Base-by-base conservation (phyloP, 2,113 vertebrate genomes). In the Pantherophis guttatus region DNA sequence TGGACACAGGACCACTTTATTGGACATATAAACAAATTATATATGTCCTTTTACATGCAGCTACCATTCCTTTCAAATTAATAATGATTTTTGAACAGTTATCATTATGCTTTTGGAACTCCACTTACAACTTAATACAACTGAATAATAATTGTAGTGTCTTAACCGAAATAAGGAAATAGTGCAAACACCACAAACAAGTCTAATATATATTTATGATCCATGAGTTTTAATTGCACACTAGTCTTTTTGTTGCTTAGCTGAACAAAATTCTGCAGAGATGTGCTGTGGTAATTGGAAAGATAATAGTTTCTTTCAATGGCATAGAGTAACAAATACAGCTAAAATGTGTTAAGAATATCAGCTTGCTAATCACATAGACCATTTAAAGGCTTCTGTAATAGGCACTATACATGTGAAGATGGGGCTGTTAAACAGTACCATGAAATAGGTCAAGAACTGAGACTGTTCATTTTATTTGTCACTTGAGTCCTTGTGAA, bases 181-280 rank as follows among this genome's bases (percentile, higher is more conserved):
- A 70, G 19, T 81, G 33, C 75, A 81, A 44, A 44, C 75, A 81
- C 17, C 33, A 81, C 19, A 21, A 9, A 21, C 17, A 44, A 13
- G 94, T 50, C 92, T 1, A 26, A 65, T 88, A 88, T 44, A 3
- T 44, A 5, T 29, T 10, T 58, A 44, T 94, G 86, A 86, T 50
- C 62, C 53, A 44, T 92, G 90, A 33, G 29, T 33, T 91, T 91
- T 93, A 65, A 12, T n/a, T 89, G 10, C 57, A 87, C 55, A 92
- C 55, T 39, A 93, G 53, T 12, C 65, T 89, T 96, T 96, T 86
- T 94, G 81, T 93, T 53, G 90, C 53, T 93, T 85, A 94, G 93
- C 54, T 89, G 1, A 95, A 86, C 29, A 86, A 81, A 11, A 91
- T 91, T 81, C 52, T 91, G 44, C 12, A 95, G 24, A 7, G 93